Conservation (phyloP, 2,888 invertebrate genomes). For the Patella caerulea region DNA sequence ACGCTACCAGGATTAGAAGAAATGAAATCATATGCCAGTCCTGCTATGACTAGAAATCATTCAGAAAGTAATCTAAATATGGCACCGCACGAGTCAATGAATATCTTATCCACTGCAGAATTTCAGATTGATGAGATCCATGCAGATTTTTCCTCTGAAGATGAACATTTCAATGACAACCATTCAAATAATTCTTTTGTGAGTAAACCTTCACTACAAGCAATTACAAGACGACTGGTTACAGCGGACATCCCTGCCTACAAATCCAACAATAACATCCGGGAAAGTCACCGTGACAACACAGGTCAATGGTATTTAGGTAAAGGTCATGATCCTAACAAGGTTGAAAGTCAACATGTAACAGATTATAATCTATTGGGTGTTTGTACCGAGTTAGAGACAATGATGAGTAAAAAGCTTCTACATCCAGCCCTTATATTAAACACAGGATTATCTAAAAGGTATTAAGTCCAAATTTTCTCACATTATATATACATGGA, state of each 20-base stretch:
- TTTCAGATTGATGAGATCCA: slow-evolving; percentile 18
- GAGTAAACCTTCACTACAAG: background rate
- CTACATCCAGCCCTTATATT: slow-evolving; percentile 56
- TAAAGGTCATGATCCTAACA: background rate
- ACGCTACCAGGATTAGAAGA: background rate
- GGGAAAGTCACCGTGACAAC: background rate
- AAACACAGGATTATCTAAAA: slow-evolving; percentile 44
- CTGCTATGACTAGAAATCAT: background rate
- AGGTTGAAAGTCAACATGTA: background rate
- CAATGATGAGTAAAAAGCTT: slow-evolving; percentile 59
- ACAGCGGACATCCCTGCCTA: background rate
- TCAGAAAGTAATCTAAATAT: background rate
- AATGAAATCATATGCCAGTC: background rate
- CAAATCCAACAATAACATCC: background rate
- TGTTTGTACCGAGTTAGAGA: slow-evolving; percentile 66
- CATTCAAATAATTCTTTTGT: background rate
- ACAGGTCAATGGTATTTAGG: background rate
- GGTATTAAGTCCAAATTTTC: slow-evolving; percentile 30
- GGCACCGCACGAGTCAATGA: background rate
- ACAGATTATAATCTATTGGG: slow-evolving; percentile 65
- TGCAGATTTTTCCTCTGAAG: slow-evolving; percentile 23
- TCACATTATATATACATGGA: too few species aligned
- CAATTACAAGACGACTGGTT: background rate
- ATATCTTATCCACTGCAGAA: slow-evolving; percentile 11
- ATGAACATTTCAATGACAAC: background rate